Conservation (phyloP, 2,888 invertebrate genomes). For the Acanthosepion esculentum region DNA sequence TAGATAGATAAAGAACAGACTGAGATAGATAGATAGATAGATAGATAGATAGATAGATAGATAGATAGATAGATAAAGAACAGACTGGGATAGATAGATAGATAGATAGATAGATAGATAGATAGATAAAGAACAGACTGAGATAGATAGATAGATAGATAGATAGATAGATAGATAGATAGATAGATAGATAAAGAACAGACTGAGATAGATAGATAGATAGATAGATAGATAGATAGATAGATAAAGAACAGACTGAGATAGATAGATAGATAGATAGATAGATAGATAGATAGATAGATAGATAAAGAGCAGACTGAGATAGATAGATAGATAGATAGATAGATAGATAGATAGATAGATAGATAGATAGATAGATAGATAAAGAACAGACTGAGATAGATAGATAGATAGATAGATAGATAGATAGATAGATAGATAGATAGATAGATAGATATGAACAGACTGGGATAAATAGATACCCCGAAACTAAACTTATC, state of each 20-base stretch:
- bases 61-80: no score
- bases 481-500: no score
- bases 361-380: no score
- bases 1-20: conserved; percentile 1
- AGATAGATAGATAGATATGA: conserved; percentile 41
- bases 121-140: not conserved
- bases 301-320: not conserved
- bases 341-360: conserved; percentile 42
- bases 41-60: conserved; percentile 42
- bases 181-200: no score
- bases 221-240: conserved; percentile 41
- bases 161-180: conserved; percentile 42
- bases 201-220: not conserved
- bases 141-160: conserved; percentile 13
- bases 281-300: not conserved
- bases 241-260: not conserved
- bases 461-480: not conserved
- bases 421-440: conserved; percentile 43
- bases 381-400: not conserved
- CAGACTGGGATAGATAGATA: not conserved
- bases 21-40: not conserved
- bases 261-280: conserved; percentile 35
- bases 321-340: conserved; percentile 20
- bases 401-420: conserved; percentile 36
- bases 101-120: conserved; percentile 40